Conservation (phyloP, 2,888 invertebrate genomes). For the Pyrgus malvae region DNA sequence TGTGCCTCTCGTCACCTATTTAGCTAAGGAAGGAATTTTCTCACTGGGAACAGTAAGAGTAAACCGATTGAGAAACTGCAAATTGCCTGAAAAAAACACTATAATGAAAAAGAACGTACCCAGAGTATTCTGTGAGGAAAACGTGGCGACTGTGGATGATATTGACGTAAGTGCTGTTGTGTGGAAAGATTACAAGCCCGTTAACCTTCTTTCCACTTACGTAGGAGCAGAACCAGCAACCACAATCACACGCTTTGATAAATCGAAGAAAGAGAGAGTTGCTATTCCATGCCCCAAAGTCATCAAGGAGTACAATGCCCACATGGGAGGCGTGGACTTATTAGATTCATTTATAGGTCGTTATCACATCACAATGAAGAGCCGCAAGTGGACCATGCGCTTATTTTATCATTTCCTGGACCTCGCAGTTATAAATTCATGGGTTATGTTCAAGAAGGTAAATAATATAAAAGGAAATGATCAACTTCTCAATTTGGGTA, state of each 20-base stretch:
- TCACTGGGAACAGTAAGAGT: conserved; percentile 40
- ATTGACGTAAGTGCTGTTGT: conserved; percentile 40
- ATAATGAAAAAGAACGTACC: conserved; percentile 43
- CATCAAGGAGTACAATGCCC: conserved; percentile 38
- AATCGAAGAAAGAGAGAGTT: conserved; percentile 35
- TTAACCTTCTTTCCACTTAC: conserved; percentile 46
- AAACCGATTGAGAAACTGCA: conserved; percentile 42
- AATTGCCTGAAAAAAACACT: conserved; percentile 42
- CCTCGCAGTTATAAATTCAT: conserved; percentile 43
- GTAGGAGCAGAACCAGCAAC: conserved; percentile 45
- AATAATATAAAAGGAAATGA: neutral
- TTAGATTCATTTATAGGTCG: conserved; percentile 42
- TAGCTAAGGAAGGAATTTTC: conserved; percentile 41
- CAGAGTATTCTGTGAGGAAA: conserved; percentile 42
- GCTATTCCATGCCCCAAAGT: conserved; percentile 36
- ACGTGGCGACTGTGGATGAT: conserved; percentile 41
- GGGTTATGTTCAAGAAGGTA: conserved; percentile 43
- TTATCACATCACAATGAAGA: conserved; percentile 43
- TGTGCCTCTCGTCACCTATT: conserved; percentile 39
- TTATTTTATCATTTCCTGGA: conserved; percentile 46
- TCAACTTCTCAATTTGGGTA: neutral
- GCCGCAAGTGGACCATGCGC: conserved; percentile 44
- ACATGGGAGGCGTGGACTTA: conserved; percentile 41
- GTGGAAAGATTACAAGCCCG: conserved; percentile 52
- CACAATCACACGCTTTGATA: conserved; percentile 43